These are phyloP conservation scores for Enteromius viviparus DNA, from an alignment of 2,797 vertebrate genomes.

Conservation along the genomic window DNA sequence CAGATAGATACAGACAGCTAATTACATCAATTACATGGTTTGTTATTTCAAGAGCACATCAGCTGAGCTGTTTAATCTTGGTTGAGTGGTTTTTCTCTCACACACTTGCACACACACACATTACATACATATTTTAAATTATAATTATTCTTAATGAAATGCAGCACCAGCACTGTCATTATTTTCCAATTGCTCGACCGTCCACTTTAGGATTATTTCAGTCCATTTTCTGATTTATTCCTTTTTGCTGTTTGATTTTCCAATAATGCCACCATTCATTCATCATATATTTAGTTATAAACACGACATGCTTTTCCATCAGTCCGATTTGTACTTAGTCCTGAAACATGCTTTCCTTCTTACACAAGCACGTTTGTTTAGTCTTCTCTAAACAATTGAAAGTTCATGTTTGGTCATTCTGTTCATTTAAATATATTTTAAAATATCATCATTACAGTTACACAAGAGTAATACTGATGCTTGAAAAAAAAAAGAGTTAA, in stretches of 20 bases:
- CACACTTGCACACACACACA: background rate
- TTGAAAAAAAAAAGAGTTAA: constrained; percentile 62
- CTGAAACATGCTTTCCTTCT: constrained; percentile 40
- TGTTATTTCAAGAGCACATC: constrained; percentile 23
- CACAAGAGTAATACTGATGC: constrained; percentile 76
- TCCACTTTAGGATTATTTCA: background rate
- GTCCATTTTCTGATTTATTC: background rate
- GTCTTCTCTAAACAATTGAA: background rate
- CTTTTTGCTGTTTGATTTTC: background rate
- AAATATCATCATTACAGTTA: constrained; percentile 65
- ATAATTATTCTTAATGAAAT: constrained; percentile 64
- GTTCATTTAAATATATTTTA: constrained; percentile 35
- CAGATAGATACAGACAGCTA: constrained; percentile 16
- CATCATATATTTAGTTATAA: constrained; percentile 19
- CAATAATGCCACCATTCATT: constrained; percentile 2
- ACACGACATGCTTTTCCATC: constrained; percentile 31
- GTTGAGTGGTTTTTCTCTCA: background rate
- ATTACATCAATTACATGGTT: constrained; percentile 24
- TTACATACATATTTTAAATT: constrained; percentile 55
- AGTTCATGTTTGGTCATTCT: constrained; percentile 11
- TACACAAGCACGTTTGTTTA: constrained; percentile 7
- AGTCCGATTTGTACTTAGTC: constrained; percentile 29
- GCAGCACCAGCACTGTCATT: constrained; percentile 24
- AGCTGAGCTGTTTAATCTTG: constrained; percentile 32
- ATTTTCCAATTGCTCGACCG: constrained; percentile 46